phyloP scores from a whole-genome alignment of 2,888 invertebrate genomes.

The Spodoptera exigua region DNA sequence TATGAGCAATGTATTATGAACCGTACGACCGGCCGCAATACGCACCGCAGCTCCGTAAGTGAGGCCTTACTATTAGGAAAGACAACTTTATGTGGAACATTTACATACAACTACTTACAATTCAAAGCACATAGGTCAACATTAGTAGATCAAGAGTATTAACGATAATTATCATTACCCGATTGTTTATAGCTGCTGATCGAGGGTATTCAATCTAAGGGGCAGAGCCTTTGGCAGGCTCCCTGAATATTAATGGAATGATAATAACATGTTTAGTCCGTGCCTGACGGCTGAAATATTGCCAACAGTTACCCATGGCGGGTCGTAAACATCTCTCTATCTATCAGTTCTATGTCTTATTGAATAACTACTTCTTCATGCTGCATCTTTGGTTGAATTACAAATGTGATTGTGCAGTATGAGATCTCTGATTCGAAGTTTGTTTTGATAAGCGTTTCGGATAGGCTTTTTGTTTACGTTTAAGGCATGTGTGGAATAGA shows the following conservation, averaged over 20 bases:
- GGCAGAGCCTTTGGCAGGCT: slow-evolving; percentile 69
- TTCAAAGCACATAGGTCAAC: slow-evolving; percentile 20
- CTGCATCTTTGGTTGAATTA: too few relatives aligned
- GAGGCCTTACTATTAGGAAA: too few relatives aligned
- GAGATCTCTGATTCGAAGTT: too few relatives aligned
- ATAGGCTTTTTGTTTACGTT: too few relatives aligned
- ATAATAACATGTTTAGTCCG: slow-evolving; percentile 73
- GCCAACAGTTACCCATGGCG: slow-evolving; percentile 73
- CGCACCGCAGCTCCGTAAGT: too few relatives aligned
- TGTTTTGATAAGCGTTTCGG: too few relatives aligned
- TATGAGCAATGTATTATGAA: too few relatives aligned
- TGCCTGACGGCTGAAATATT: slow-evolving; percentile 74
- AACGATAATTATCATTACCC: slow-evolving; percentile 48
- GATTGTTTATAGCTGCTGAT: slow-evolving; percentile 55
- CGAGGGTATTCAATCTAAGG: slow-evolving; percentile 58
- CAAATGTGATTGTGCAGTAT: too few relatives aligned
- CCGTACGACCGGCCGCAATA: too few relatives aligned
- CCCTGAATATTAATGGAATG: slow-evolving; percentile 79
- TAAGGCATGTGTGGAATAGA: too few relatives aligned
- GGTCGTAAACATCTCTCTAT: slow-evolving; percentile 57
- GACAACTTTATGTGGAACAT: slow-evolving; percentile 6
- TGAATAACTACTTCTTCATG: slow-evolving; percentile 40
- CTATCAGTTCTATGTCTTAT: slow-evolving; percentile 46
- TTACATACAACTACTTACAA: slow-evolving; percentile 21
- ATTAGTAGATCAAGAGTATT: slow-evolving; percentile 40